Evolutionary conservation across 2,797 vertebrate genomes (phyloP).

Genomic region (Erithacus rubecula): DNA sequence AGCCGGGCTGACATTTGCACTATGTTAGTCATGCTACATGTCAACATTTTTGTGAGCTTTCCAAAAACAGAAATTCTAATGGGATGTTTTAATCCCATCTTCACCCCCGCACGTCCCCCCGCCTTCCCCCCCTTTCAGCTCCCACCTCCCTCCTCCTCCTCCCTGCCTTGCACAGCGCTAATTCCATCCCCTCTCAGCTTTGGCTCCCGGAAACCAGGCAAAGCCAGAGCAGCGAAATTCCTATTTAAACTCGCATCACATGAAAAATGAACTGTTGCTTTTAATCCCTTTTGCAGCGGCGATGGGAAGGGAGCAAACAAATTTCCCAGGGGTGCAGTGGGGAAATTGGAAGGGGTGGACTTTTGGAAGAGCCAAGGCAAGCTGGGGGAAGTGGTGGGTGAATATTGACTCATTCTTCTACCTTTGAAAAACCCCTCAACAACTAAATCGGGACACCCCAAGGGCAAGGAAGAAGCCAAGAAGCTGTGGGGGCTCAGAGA

Average conservation of each 20-base stretch:
- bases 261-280: slow-evolving; percentile 61
- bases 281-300: slow-evolving; percentile 28
- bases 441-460: background rate
- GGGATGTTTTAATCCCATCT: slow-evolving; percentile 69
- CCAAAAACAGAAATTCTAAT: slow-evolving; percentile 72
- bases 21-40: slow-evolving; percentile 70
- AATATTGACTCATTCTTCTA: background rate
- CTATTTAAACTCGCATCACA: slow-evolving; percentile 51
- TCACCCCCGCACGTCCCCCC: slow-evolving; percentile 3
- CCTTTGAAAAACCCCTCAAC: background rate
- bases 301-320: background rate
- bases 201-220: slow-evolving; percentile 8
- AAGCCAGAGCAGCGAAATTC: slow-evolving; percentile 35
- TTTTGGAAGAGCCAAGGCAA: background rate
- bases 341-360: background rate
- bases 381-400: background rate
- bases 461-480: background rate
- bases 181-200: slow-evolving; percentile 23
- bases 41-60: slow-evolving; percentile 73
- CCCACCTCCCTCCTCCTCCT: slow-evolving; percentile 57
- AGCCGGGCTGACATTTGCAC: slow-evolving; percentile 62
- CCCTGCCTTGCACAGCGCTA: background rate
- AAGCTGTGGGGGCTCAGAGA: background rate
- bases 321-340: background rate
- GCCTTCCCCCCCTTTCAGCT: slow-evolving; percentile 5